Conservation (phyloP, 2,888 invertebrate genomes). For the Bellardia bayeri region DNA sequence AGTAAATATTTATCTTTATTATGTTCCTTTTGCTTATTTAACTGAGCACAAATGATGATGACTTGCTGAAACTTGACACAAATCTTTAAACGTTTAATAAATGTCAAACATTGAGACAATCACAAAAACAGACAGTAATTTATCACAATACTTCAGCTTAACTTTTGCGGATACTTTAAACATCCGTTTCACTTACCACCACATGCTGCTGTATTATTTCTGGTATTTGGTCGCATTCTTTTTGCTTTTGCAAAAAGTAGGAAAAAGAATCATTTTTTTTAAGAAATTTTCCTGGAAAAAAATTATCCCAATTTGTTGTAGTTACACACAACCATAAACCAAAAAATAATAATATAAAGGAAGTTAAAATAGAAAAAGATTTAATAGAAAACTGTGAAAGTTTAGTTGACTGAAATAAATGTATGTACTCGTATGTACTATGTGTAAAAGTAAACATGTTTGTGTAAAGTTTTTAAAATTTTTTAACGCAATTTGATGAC, state of each 20-base stretch:
- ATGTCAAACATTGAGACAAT: not conserved
- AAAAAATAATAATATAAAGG: not conserved
- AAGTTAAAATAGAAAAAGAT: not conserved
- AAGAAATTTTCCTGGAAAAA: not conserved
- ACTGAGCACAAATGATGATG: not conserved
- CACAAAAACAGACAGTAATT: not conserved
- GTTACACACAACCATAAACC: not conserved
- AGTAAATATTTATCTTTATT: not conserved
- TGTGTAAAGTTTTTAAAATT: too few relatives aligned
- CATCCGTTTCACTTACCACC: slow-evolving; percentile 9
- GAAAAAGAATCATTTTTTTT: not conserved
- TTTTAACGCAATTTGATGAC: too few relatives aligned
- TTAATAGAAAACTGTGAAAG: not conserved
- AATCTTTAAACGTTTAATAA: slow-evolving; percentile 4
- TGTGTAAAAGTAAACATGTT: too few relatives aligned
- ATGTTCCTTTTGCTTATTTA: too few relatives aligned
- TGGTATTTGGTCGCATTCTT: not conserved
- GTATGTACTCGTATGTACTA: too few relatives aligned
- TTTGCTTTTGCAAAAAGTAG: not conserved
- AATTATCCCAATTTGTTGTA: not conserved
- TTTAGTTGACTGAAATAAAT: not conserved
- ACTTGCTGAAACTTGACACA: not conserved
- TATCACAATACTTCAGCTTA: not conserved
- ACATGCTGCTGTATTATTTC: not conserved
- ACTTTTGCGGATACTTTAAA: slow-evolving; percentile 12